Conservation (phyloP, 2,113 vertebrate species). For the Seriola quinqueradiata region DNA sequence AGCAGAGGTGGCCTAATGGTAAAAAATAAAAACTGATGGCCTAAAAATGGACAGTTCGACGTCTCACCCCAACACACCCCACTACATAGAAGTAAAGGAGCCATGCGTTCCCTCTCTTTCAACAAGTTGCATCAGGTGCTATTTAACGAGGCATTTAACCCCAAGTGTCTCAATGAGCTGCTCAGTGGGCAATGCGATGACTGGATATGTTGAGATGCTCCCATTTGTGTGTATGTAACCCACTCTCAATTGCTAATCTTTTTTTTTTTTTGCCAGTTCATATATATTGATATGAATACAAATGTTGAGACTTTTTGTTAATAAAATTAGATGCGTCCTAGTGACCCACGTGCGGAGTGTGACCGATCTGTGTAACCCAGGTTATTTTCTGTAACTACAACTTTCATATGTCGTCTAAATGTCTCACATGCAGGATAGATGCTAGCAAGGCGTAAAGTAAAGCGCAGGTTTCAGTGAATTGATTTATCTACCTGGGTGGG, state of each 20-base stretch:
- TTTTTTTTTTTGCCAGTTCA: neutral
- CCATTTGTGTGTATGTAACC: conserved; percentile 21
- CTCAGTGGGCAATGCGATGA: conserved; percentile 25
- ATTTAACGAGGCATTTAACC: conserved; percentile 57
- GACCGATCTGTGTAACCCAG: too few relatives aligned
- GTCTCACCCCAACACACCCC: conserved; percentile 18
- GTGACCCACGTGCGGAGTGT: neutral
- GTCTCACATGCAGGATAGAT: too few relatives aligned
- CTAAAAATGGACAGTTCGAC: neutral
- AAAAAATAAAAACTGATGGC: conserved; percentile 13
- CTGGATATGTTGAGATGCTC: conserved; percentile 43
- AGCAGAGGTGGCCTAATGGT: conserved; percentile 11
- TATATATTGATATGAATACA: neutral
- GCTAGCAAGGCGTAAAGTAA: too few relatives aligned
- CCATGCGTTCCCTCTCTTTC: conserved; percentile 6
- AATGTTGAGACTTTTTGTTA: neutral
- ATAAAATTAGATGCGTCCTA: neutral
- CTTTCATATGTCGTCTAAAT: too few relatives aligned
- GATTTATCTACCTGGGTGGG: too few relatives aligned
- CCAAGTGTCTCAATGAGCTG: conserved; percentile 25
- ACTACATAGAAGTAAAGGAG: conserved; percentile 4
- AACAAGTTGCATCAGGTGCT: conserved; percentile 35
- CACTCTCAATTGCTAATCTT: neutral
- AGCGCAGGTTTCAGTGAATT: too few relatives aligned
- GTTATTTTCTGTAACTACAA: too few relatives aligned